Percentiles rank a stretch among this genome's conserved stretches.
phyloP scores from a whole-genome alignment of 1,140 invertebrate species.

The Pseudobourletiella spinata region DNA sequence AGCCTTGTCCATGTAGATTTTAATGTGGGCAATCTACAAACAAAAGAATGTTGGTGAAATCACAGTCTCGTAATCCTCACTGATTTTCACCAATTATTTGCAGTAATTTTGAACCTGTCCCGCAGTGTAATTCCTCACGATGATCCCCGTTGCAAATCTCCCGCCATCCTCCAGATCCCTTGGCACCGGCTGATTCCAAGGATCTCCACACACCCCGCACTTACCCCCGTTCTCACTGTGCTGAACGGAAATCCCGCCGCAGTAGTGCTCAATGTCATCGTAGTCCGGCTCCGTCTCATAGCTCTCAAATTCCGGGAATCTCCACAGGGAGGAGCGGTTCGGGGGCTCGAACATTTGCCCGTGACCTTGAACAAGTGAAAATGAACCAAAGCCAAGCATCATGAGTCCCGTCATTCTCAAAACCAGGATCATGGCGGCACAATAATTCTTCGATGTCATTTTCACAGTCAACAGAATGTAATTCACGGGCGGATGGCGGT shows the following conservation, averaged over 20 bases:
- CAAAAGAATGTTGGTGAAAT: neutral
- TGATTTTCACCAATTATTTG: neutral
- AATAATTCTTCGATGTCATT: too few relatives aligned
- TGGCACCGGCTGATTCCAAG: constrained; percentile 38
- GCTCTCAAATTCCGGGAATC: constrained; percentile 36
- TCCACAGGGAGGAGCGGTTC: constrained; percentile 41
- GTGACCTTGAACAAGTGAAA: constrained; percentile 37
- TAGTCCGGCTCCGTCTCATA: constrained; percentile 37
- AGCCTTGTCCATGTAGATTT: constrained; percentile 35
- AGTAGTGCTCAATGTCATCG: constrained; percentile 37
- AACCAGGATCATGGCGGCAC: too few relatives aligned
- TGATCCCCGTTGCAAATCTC: constrained; percentile 39
- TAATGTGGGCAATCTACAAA: neutral
- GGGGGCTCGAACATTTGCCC: constrained; percentile 41
- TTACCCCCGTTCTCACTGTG: constrained; percentile 41
- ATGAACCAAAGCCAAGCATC: neutral
- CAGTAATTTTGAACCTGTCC: constrained; percentile 32
- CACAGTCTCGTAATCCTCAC: neutral
- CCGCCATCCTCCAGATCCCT: constrained; percentile 44
- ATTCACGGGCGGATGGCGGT: too few relatives aligned
- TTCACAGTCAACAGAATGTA: too few relatives aligned
- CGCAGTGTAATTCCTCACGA: constrained; percentile 38
- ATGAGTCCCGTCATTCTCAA: too few relatives aligned
- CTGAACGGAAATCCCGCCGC: constrained; percentile 37
- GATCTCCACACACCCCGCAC: constrained; percentile 46